Base-by-base conservation (phyloP, 2,888 invertebrate species). In the Oxyteleia sp. region DNA sequence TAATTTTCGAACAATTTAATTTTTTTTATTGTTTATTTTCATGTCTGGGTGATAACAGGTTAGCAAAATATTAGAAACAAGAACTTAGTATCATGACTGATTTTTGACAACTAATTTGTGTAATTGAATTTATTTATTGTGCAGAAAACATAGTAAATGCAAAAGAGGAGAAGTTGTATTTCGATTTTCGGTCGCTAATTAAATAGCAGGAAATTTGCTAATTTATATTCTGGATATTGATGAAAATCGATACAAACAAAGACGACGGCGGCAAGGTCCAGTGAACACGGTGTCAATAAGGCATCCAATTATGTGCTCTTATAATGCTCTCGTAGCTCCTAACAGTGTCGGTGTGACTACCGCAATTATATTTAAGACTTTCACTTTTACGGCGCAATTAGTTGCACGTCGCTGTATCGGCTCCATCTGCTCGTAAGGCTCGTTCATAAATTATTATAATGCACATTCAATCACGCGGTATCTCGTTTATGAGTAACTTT, bases 301-400 rank as follows among this genome's bases (percentile, higher is more conserved):
- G 57, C 71, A 49, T 76, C 75, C 72, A 82, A 81, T 76, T 82
- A 76, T 82, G 53, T 41, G 57, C 76, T 63, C 59, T 64, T 75
- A 71, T 51, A 76, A 59, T 76, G 29, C 68, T 47, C 63, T 59
- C 61, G 64, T 57, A 49, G 71, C 71, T 75, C 29, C 69, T 82
- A 75, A 55, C 51, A 75, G 64, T 35, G 72, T 51, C 71, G 66
- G 64, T 68, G 84, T 64, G 78, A 79, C 82, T 82, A 79, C 61
- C 63, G 82, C 59, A 85, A 86, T 86, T 86, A 81, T 78, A 79
- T 82, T 79, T 63, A 74, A 85, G 81, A 83, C 85, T 85, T 86
- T 86, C 86, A 68, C 84, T 85, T 85, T 85, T 83, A 84, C 83
- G 72, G 71, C 74, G 84, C 76, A 85, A 85, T 86, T 78, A 86